phyloP scores from a whole-genome alignment of 2,797 vertebrate genomes.

The Amphiprion clarkii region DNA sequence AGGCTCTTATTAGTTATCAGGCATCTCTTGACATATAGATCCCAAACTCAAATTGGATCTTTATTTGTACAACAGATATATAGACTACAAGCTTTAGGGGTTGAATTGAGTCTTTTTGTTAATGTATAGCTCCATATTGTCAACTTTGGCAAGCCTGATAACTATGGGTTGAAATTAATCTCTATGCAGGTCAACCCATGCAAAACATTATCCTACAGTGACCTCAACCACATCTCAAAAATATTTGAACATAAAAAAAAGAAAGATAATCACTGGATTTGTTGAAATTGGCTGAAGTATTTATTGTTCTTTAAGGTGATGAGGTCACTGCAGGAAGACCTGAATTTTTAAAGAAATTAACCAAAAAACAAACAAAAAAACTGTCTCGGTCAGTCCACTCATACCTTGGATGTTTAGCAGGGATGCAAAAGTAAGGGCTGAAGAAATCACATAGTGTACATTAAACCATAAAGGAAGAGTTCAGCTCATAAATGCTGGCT shows the following conservation, averaged over 20 bases:
- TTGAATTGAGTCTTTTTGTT: neutral
- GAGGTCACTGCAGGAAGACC: constrained; percentile 58
- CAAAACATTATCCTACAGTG: constrained; percentile 44
- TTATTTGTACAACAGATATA: neutral
- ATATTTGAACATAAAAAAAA: neutral
- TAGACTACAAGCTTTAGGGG: neutral
- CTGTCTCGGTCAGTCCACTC: constrained; percentile 2
- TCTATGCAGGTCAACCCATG: constrained; percentile 41
- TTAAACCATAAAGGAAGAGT: constrained; percentile 31
- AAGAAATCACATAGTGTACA: constrained; percentile 24
- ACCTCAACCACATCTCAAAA: constrained; percentile 54
- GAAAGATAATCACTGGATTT: neutral
- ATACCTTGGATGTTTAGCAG: constrained; percentile 7
- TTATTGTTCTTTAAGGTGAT: constrained; percentile 18
- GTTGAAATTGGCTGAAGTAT: neutral
- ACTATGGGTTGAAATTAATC: constrained; percentile 12
- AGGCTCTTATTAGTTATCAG: constrained; percentile 46
- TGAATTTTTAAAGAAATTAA: neutral
- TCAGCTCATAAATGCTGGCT: constrained; percentile 57
- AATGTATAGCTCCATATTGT: neutral
- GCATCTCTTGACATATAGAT: constrained; percentile 26
- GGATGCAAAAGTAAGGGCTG: constrained; percentile 29
- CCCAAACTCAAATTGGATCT: neutral
- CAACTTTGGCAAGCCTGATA: constrained; percentile 55
- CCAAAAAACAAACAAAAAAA: neutral